Percentiles rank a stretch among this genome's conserved stretches.
Conservation (phyloP, 2,888 invertebrate species). For the Caradrina kadenii region DNA sequence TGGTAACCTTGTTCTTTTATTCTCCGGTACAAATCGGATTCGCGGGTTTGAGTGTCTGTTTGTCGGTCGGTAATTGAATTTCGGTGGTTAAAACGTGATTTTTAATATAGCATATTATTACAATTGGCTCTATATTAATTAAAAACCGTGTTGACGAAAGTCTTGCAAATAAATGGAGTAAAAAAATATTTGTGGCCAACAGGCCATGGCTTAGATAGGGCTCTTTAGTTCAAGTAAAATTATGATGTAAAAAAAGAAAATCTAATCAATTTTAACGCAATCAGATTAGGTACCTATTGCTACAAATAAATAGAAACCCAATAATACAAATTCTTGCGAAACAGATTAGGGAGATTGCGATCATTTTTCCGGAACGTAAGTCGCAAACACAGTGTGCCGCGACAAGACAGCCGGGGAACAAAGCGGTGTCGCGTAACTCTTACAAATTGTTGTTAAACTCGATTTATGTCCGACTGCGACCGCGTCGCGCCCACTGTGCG, state of each 20-base stretch:
- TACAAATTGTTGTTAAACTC: constrained; percentile 71
- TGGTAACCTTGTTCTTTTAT: constrained; percentile 66
- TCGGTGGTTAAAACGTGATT: constrained; percentile 30
- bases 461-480: constrained; percentile 67
- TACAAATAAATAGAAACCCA: constrained; percentile 32
- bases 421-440: constrained; percentile 61
- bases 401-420: constrained; percentile 48
- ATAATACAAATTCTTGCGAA: constrained; percentile 35
- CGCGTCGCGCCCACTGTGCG: constrained; percentile 60
- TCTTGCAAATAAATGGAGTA: not conserved
- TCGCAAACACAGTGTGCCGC: constrained; percentile 58
- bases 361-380: constrained; percentile 61
- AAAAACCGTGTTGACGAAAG: constrained; percentile 32
- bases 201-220: constrained; percentile 9
- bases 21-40: constrained; percentile 46
- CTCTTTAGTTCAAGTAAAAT: constrained; percentile 8
- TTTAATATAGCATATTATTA: constrained; percentile 6
- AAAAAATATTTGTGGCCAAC: constrained; percentile 9
- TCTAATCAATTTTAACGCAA: constrained; percentile 30
- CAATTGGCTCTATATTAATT: constrained; percentile 18
- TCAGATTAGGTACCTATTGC: constrained; percentile 23
- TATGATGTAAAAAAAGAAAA: constrained; percentile 5
- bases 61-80: constrained; percentile 50
- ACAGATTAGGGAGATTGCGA: constrained; percentile 42
- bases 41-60: constrained; percentile 27